Percentiles rank a stretch among this genome's conserved stretches.
Evolutionary conservation across 2,113 vertebrate species (phyloP).

Genomic region (Pomatostomus ruficeps): DNA sequence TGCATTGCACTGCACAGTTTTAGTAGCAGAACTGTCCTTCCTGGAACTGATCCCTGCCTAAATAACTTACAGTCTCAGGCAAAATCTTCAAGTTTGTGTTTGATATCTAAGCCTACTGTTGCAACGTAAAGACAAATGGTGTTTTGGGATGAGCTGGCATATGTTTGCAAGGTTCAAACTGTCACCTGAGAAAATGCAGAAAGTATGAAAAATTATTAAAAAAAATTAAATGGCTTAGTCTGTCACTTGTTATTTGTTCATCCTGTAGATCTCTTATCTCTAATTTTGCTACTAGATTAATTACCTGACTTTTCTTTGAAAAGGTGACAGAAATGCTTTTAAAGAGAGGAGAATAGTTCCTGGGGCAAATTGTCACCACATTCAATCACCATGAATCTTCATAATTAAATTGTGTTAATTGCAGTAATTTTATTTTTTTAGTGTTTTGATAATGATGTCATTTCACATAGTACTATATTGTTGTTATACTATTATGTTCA

Average conservation of each 20-base stretch:
- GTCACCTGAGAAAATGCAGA: background rate
- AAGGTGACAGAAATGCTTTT: background rate
- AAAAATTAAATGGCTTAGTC: background rate
- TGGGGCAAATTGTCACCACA: background rate
- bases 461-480: background rate
- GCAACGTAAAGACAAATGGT: background rate
- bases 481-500: background rate
- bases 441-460: background rate
- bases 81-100: background rate
- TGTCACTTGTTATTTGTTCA: background rate
- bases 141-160: background rate
- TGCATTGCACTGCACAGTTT: background rate
- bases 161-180: background rate
- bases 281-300: background rate
- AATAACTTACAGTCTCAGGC: background rate
- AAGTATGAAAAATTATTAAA: background rate
- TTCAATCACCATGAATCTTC: background rate
- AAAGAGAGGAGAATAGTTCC: background rate
- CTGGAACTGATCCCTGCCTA: background rate
- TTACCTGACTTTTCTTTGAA: background rate
- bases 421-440: slow-evolving; percentile 5
- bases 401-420: background rate
- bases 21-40: background rate
- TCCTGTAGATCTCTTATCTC: background rate
- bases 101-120: background rate